These are phyloP conservation scores for Caracal caracal DNA, from an alignment of 2,113 vertebrate genomes.

Conservation along the genomic window DNA sequence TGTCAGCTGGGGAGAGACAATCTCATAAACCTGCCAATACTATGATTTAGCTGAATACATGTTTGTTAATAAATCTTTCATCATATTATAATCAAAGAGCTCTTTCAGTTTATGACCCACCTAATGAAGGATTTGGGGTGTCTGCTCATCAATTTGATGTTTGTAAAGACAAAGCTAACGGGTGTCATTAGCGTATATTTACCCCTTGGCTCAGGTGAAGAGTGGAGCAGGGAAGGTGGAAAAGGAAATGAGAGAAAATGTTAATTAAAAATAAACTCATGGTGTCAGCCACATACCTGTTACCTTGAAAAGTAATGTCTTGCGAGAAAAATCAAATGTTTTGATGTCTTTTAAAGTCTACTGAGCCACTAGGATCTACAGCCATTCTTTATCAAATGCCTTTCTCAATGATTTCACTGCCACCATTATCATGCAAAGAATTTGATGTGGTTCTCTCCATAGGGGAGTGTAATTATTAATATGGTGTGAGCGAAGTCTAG, in stretches of 20 bases:
- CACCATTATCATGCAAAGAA: not conserved
- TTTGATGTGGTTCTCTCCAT: not conserved
- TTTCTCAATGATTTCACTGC: not conserved
- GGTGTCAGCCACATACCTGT: not conserved
- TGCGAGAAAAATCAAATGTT: slow-evolving; percentile 1
- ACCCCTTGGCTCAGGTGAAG: slow-evolving; percentile 61
- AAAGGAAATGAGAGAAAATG: slow-evolving; percentile 64
- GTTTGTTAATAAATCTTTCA: slow-evolving; percentile 88
- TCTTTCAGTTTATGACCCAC: slow-evolving; percentile 77
- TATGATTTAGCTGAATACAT: slow-evolving; percentile 80
- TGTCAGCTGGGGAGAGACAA: slow-evolving; percentile 80
- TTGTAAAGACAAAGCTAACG: slow-evolving; percentile 75
- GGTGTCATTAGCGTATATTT: slow-evolving; percentile 71
- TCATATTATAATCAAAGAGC: slow-evolving; percentile 86
- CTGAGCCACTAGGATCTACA: not conserved
- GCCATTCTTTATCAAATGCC: not conserved
- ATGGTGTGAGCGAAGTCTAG: not conserved
- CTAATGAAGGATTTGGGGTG: slow-evolving; percentile 79
- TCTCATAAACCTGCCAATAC: slow-evolving; percentile 86
- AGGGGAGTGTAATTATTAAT: not conserved
- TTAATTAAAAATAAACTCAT: slow-evolving; percentile 36
- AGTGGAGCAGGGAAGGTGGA: not conserved
- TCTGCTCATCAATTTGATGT: slow-evolving; percentile 79
- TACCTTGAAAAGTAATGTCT: slow-evolving; percentile 15
- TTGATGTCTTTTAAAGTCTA: not conserved